Evolutionary conservation across 2,797 vertebrate genomes (phyloP).

Genomic region (Sus cebifrons): DNA sequence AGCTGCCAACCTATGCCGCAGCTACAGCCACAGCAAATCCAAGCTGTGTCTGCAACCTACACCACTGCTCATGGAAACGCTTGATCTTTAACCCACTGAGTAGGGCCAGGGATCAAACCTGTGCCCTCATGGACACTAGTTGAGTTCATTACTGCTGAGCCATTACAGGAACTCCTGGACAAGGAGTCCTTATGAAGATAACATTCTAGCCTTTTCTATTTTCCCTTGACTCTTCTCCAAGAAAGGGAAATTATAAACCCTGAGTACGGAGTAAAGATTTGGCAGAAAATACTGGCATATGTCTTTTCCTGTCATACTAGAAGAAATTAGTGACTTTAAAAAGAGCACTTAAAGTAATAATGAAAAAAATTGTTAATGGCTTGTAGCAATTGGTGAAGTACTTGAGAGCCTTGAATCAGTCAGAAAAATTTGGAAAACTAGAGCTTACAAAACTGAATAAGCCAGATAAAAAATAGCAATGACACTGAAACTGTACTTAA

Average conservation of each 20-base stretch:
- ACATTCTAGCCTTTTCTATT: not conserved
- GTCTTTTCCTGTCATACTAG: not conserved
- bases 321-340: not conserved
- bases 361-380: not conserved
- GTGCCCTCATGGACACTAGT: too few species aligned
- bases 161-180: too few species aligned
- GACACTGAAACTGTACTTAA: not conserved
- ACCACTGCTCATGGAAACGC: too few species aligned
- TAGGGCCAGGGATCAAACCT: too few species aligned
- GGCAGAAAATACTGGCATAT: not conserved
- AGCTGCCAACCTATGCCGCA: too few species aligned
- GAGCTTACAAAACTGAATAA: not conserved
- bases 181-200: not conserved
- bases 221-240: not conserved
- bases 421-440: not conserved
- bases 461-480: not conserved
- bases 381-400: not conserved
- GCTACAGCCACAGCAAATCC: too few species aligned
- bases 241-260: not conserved
- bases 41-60: too few species aligned
- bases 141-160: too few species aligned
- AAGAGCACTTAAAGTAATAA: not conserved
- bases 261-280: too few species aligned
- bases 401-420: not conserved
- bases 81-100: too few species aligned